These are phyloP conservation scores for Alfaro cultratus DNA, from an alignment of 2,797 vertebrate genomes.

Conservation along the genomic window DNA sequence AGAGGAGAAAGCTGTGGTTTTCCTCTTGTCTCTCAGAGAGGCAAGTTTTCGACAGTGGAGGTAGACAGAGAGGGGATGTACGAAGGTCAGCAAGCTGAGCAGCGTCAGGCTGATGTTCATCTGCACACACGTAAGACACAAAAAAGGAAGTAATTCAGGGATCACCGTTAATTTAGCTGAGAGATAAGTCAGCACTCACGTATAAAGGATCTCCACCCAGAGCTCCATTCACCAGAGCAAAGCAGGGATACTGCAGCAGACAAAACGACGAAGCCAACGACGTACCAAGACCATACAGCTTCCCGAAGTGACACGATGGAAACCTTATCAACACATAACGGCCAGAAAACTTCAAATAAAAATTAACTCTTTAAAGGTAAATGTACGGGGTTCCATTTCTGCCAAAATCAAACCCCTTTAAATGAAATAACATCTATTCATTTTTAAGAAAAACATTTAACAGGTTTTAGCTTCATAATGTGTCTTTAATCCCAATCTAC, in stretches of 20 bases:
- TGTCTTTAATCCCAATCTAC: neutral
- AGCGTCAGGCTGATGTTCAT: constrained; percentile 84
- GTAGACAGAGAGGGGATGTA: constrained; percentile 84
- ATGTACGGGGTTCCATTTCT: neutral
- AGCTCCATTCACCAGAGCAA: constrained; percentile 82
- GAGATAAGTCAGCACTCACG: constrained; percentile 76
- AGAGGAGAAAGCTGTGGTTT: constrained; percentile 17
- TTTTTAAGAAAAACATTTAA: neutral
- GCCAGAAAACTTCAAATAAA: neutral
- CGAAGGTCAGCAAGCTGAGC: constrained; percentile 82
- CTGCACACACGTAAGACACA: constrained; percentile 61
- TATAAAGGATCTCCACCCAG: constrained; percentile 86
- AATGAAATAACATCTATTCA: neutral
- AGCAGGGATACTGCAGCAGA: constrained; percentile 88
- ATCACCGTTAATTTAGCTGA: neutral
- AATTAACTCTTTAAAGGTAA: neutral
- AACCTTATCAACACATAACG: constrained; percentile 77
- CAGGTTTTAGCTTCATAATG: neutral
- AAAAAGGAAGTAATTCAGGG: neutral
- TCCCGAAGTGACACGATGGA: constrained; percentile 89
- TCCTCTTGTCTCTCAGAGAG: constrained; percentile 35
- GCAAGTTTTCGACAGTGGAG: constrained; percentile 73
- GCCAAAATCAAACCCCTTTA: neutral
- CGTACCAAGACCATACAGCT: constrained; percentile 88
- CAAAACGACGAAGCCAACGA: constrained; percentile 86